Percentiles rank a stretch among this genome's conserved stretches.
Conservation (phyloP, 53 echinoderm and acorn worm genomes). For the Luidia sarsii region DNA sequence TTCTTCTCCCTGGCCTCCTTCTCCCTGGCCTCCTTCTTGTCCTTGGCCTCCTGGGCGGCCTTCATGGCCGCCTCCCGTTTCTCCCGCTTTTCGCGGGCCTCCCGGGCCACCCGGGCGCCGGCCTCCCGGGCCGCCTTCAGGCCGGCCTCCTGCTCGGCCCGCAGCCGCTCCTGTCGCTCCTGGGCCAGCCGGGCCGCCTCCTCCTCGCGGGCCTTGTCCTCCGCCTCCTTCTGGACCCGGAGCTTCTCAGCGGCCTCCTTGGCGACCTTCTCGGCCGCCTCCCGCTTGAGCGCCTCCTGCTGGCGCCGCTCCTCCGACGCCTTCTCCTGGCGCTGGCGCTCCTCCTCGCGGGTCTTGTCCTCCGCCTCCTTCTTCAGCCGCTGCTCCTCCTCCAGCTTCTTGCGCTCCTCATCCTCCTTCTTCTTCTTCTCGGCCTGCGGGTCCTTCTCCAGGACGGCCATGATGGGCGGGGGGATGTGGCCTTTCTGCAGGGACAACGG, state of each 20-base stretch:
- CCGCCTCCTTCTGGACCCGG: constrained; percentile 31
- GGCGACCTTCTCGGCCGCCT: constrained; percentile 56
- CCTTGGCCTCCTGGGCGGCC: constrained; percentile 1
- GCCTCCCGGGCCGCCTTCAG: constrained; percentile 50
- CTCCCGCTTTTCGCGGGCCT: constrained; percentile 32
- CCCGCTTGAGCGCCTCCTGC: constrained; percentile 42
- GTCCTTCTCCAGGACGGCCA: constrained; percentile 85
- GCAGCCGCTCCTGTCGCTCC: constrained; percentile 35
- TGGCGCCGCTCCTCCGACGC: constrained; percentile 59
- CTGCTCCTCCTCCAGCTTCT: constrained; percentile 65
- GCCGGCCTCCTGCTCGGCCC: constrained; percentile 34
- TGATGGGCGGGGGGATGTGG: constrained; percentile 84
- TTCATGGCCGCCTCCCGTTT: constrained; percentile 21
- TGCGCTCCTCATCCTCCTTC: constrained; percentile 49
- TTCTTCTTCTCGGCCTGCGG: constrained; percentile 68
- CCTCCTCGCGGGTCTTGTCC: constrained; percentile 36
- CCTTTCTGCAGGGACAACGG: constrained; percentile 88
- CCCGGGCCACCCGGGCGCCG: constrained; percentile 4
- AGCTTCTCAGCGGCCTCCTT: constrained; percentile 54
- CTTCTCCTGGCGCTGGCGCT: constrained; percentile 59
- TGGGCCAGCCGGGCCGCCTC: constrained; percentile 17
- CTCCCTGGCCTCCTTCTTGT: not conserved
- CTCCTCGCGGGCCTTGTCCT: constrained; percentile 32
- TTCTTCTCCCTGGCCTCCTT: constrained; percentile 1
- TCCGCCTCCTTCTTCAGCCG: constrained; percentile 42